Evolutionary conservation across 2,888 invertebrate species (phyloP).

Genomic region (Rambutsinella grinnellia): DNA sequence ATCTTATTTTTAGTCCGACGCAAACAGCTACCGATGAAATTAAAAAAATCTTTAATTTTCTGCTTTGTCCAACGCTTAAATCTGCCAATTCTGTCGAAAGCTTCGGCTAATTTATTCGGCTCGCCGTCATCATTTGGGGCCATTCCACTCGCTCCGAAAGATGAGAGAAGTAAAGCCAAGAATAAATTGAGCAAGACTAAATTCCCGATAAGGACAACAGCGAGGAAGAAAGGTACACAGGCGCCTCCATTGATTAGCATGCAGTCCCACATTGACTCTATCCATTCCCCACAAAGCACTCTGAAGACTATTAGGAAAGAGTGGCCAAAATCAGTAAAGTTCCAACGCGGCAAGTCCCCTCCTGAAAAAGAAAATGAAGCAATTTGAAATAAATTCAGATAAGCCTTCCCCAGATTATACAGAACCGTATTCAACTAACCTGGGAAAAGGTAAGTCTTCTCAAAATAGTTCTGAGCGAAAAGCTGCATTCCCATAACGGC

Average conservation of each 20-base stretch:
- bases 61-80: conserved; percentile 88
- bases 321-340: conserved; percentile 89
- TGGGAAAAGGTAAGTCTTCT: not conserved
- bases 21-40: conserved; percentile 14
- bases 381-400: too few relatives aligned
- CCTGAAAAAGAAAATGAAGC: conserved; percentile 77
- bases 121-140: conserved; percentile 74
- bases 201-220: conserved; percentile 98
- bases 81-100: conserved; percentile 93
- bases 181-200: conserved; percentile 97
- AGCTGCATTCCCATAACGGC: not conserved
- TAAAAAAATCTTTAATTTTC: conserved; percentile 27
- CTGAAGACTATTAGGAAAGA: conserved; percentile 99
- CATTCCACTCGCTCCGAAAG: conserved; percentile 83
- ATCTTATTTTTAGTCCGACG: not conserved
- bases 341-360: conserved; percentile 82
- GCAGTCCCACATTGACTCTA: conserved; percentile 99
- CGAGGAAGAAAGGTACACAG: conserved; percentile 98
- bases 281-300: conserved; percentile 99
- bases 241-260: conserved; percentile 89
- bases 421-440: not conserved
- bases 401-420: too few relatives aligned
- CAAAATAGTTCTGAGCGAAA: not conserved
- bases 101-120: conserved; percentile 97
- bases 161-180: conserved; percentile 99